These are phyloP conservation scores for Heliconius cydno DNA, from an alignment of 2,888 invertebrate genomes.

Conservation along the genomic window DNA sequence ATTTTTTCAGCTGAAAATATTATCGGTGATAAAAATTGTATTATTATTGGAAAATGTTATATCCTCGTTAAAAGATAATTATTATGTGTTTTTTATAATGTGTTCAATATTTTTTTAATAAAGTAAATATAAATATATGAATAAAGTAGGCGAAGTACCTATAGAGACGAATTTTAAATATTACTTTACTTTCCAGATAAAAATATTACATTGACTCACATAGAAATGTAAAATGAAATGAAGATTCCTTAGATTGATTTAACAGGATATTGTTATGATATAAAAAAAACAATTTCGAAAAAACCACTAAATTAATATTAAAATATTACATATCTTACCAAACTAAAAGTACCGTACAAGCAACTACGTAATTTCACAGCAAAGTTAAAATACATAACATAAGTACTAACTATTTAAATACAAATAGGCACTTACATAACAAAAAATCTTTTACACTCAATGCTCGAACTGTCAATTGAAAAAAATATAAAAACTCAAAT, in stretches of 20 bases:
- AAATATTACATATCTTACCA: not conserved
- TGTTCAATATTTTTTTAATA: too few species aligned
- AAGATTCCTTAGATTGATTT: too few species aligned
- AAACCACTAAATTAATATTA: not conserved
- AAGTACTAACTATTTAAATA: not conserved
- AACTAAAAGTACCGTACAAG: not conserved
- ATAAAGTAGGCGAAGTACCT: too few species aligned
- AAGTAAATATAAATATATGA: too few species aligned
- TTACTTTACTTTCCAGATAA: too few species aligned
- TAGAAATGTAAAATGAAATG: too few species aligned
- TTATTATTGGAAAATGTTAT: not conserved
- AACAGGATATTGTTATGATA: not conserved
- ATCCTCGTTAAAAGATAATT: too few species aligned
- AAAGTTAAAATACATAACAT: not conserved
- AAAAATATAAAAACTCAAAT: slow-evolving; percentile 2
- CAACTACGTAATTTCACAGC: not conserved
- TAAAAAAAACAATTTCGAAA: not conserved
- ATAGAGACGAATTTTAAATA: too few species aligned
- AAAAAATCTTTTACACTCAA: slow-evolving; percentile 8
- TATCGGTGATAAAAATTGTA: not conserved
- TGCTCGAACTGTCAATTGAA: slow-evolving; percentile 7
- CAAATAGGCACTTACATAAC: not conserved
- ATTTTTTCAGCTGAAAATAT: slow-evolving; percentile 3
- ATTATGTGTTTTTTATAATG: too few species aligned
- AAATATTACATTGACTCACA: too few species aligned